Evolutionary conservation across 1,140 invertebrate genomes (phyloP).

Genomic region (Brachionus rubens): DNA sequence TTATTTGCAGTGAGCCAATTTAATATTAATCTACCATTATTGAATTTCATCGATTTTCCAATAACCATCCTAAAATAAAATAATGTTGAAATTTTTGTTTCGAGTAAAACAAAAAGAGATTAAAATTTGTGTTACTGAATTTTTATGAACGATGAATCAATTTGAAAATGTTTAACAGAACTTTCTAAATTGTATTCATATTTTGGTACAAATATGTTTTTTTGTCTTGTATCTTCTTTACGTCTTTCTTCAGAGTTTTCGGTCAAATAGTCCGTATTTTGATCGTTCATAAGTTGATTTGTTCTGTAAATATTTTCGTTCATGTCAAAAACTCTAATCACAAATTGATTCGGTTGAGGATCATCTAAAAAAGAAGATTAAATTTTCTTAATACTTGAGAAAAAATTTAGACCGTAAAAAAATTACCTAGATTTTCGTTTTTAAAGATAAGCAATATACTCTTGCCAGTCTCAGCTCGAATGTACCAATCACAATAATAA

Average conservation of each 20-base stretch:
- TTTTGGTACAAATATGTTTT: conserved; percentile 6
- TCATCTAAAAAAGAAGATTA: neutral
- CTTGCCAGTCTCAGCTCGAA: neutral
- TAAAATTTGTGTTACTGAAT: neutral
- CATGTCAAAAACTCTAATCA: conserved; percentile 34
- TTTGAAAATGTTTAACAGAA: conserved; percentile 5
- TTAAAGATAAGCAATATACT: conserved; percentile 16
- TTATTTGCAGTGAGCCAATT: conserved; percentile 11
- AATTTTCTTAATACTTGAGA: neutral
- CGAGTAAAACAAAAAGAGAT: neutral
- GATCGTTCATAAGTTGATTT: conserved; percentile 5
- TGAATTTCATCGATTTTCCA: neutral
- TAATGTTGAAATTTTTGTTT: neutral
- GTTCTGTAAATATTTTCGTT: neutral
- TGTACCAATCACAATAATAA: conserved; percentile 43
- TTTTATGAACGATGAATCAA: conserved; percentile 29
- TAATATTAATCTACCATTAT: conserved; percentile 22
- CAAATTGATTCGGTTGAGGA: conserved; percentile 11
- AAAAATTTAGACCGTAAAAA: neutral
- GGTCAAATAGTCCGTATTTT: neutral
- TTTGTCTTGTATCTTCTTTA: neutral
- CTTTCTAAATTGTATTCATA: conserved; percentile 11
- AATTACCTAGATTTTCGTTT: conserved; percentile 4
- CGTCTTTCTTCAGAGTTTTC: neutral
- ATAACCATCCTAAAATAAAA: neutral